Evolutionary conservation across 2,113 vertebrate species (phyloP), one percentile per base, ranked within the genome.

Genomic region (Amphiprion percula): DNA sequence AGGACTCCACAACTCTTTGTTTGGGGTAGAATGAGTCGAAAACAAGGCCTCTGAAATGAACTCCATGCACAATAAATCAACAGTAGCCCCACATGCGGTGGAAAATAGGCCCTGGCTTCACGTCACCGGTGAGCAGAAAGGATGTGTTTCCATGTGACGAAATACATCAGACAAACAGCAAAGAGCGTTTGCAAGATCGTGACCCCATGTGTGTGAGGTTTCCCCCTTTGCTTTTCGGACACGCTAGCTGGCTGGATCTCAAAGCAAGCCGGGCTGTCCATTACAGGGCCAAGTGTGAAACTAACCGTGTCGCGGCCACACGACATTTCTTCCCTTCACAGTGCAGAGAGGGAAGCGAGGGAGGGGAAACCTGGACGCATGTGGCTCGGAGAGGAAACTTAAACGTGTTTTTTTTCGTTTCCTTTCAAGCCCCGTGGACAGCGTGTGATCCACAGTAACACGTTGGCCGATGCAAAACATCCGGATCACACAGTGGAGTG

Each of bases 361-460:
- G 79, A 65, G 69, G 66, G 21, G 44, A 10, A 64, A 46, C 69
- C 60, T 68, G 80, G 39, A 73, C 62, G 60, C 90, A 82, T 90
- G 90, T 79, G 82, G 78, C 80, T 80, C 23, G 44, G 78, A 83
- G 84, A 87, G 87, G 81, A 90, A 88, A 88, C 86, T 47, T 78
- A 39, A 41, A 10, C 9, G 33, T 37, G 33, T 37, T 77, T 77
- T 79, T n/a, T 19, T 14, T 24, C 24, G 11, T 19, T 53, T 19
- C 44, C 5, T 17, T 26, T 41, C 53, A 54, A 62, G 24, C 66
- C 50, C 33, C 65, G 19, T 70, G 67, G 65, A 82, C 77, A 80
- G 86, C 79, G 50, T 79, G 76, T 80, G 74, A 82, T 90, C 80
- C 81, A 88, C 82, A 85, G 79, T 59, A 87, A 88, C 87, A 52